Percentiles rank a stretch among this genome's conserved stretches.
Conservation (phyloP, 2,113 vertebrate genomes). For the Pithys albifrons region DNA sequence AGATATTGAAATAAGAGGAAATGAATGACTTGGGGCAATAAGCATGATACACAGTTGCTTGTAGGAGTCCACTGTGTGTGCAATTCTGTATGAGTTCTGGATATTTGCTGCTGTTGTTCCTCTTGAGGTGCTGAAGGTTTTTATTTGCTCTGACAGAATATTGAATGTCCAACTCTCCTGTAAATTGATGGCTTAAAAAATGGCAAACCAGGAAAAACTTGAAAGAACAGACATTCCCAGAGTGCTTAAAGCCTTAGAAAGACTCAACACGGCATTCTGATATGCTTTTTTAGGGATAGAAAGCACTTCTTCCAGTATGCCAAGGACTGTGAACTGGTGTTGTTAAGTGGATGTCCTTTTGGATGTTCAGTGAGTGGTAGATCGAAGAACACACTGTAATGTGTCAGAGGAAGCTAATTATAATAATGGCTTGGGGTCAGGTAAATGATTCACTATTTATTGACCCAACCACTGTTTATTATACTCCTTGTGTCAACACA, state of each 20-base stretch:
- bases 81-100: not conserved
- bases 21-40: not conserved
- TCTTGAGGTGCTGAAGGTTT: not conserved
- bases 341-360: not conserved
- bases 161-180: not conserved
- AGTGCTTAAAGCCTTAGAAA: not conserved
- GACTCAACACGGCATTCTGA: not conserved
- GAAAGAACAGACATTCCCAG: not conserved
- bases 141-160: not conserved
- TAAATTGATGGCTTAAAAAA: not conserved
- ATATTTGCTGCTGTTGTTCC: not conserved
- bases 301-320: not conserved
- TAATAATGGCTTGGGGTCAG: conserved; percentile 32
- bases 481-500: conserved; percentile 24
- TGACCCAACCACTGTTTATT: conserved; percentile 49
- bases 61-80: not conserved
- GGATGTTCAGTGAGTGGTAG: not conserved
- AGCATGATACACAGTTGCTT: not conserved
- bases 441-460: conserved; percentile 38
- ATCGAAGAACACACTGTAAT: not conserved
- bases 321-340: not conserved
- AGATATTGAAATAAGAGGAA: conserved; percentile 26
- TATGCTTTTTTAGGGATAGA: not conserved
- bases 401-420: conserved; percentile 35
- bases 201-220: not conserved